Evolutionary conservation across 2,888 invertebrate species (phyloP).

Genomic region (Eupeodes latifasciatus): DNA sequence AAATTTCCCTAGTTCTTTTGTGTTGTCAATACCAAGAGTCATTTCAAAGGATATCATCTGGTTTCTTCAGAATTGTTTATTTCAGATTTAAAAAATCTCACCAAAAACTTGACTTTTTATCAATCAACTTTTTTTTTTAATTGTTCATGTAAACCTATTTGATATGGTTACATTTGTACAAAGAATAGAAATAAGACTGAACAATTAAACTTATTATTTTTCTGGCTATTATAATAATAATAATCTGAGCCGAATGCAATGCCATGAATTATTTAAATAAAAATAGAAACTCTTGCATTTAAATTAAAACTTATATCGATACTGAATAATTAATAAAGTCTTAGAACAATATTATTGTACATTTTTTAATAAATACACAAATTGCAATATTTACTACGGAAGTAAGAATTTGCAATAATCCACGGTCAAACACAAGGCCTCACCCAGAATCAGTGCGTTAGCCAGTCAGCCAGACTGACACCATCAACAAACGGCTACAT

Average conservation of each 20-base stretch:
- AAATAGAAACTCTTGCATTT: constrained; percentile 8
- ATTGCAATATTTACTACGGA: constrained; percentile 43
- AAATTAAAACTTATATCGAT: neutral
- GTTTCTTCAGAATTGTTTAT: too few relatives aligned
- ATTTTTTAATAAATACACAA: neutral
- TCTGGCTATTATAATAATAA: neutral
- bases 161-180: too few relatives aligned
- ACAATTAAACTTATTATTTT: neutral
- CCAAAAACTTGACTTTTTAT: too few relatives aligned
- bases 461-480: neutral
- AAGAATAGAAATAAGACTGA: neutral
- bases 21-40: too few relatives aligned
- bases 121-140: too few relatives aligned
- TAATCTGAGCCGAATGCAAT: neutral
- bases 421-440: constrained; percentile 50
- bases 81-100: too few relatives aligned
- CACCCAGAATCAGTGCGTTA: constrained; percentile 25
- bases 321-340: neutral
- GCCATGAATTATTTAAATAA: neutral
- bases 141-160: too few relatives aligned
- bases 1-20: too few relatives aligned
- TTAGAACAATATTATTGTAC: neutral
- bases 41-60: too few relatives aligned
- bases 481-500: neutral
- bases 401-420: constrained; percentile 53